Percentiles rank a stretch among this genome's conserved stretches.
phyloP scores from a whole-genome alignment of 2,113 vertebrate genomes.

The Ailurus styani region DNA sequence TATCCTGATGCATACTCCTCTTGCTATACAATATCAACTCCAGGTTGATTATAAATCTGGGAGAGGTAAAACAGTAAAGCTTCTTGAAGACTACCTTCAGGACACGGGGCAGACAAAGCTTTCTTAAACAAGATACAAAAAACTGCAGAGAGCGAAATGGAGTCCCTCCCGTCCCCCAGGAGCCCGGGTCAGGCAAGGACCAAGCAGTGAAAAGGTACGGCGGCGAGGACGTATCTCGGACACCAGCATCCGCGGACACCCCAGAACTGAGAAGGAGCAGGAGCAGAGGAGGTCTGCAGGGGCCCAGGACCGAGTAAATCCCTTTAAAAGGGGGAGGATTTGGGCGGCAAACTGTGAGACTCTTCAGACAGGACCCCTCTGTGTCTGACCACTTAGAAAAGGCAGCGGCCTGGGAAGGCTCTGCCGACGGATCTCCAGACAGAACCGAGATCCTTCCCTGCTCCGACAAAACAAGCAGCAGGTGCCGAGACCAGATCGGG shows the following conservation, averaged over 20 bases:
- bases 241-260: neutral
- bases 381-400: neutral
- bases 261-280: neutral
- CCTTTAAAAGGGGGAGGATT: neutral
- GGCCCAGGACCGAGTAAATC: neutral
- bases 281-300: neutral
- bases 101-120: neutral
- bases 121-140: neutral
- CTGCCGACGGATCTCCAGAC: neutral
- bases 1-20: neutral
- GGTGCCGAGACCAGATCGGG: no score
- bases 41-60: neutral
- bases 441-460: neutral
- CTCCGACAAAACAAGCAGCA: neutral
- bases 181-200: neutral
- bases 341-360: neutral
- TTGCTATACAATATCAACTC: neutral
- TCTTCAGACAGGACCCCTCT: neutral
- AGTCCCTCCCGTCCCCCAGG: neutral
- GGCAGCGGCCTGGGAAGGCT: neutral
- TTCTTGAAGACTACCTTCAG: neutral
- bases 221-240: rapidly evolving
- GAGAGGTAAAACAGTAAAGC: neutral
- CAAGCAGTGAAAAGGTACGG: neutral
- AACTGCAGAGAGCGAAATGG: neutral